phyloP scores from a whole-genome alignment of 2,888 invertebrate species.

The Heliconius erato region DNA sequence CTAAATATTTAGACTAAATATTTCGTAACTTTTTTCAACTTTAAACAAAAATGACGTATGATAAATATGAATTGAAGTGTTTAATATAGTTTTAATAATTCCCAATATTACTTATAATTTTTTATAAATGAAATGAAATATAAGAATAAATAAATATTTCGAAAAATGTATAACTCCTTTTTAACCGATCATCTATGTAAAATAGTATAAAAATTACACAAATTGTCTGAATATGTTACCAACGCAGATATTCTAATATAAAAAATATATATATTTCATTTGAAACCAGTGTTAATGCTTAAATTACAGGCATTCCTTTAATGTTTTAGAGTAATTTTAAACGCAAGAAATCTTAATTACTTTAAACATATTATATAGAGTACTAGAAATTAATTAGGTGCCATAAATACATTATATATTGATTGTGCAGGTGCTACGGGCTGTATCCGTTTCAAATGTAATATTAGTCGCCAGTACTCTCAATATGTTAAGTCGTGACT shows the following conservation, averaged over 20 bases:
- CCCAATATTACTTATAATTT: too few relatives aligned
- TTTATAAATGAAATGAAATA: too few relatives aligned
- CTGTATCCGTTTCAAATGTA: conserved; percentile 42
- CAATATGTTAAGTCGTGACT: conserved; percentile 41
- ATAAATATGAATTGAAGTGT: background rate
- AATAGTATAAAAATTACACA: too few relatives aligned
- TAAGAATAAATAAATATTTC: too few relatives aligned
- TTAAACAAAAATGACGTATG: rapidly evolving
- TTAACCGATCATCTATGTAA: background rate
- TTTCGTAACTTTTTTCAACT: background rate
- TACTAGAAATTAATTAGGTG: conserved; percentile 48
- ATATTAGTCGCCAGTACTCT: conserved; percentile 26
- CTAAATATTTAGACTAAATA: background rate
- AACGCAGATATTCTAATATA: background rate
- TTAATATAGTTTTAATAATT: too few relatives aligned
- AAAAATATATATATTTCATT: conserved; percentile 48
- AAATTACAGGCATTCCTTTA: conserved; percentile 55
- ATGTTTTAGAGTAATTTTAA: conserved; percentile 64
- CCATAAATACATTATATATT: conserved; percentile 36
- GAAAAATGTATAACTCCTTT: too few relatives aligned
- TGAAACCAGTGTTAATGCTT: conserved; percentile 37
- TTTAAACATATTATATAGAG: conserved; percentile 64
- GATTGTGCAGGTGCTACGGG: conserved; percentile 49
- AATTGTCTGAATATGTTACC: background rate
- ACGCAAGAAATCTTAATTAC: conserved; percentile 67